Evolutionary conservation across 1,140 invertebrate species (phyloP).

Genomic region (Papilio machaon): DNA sequence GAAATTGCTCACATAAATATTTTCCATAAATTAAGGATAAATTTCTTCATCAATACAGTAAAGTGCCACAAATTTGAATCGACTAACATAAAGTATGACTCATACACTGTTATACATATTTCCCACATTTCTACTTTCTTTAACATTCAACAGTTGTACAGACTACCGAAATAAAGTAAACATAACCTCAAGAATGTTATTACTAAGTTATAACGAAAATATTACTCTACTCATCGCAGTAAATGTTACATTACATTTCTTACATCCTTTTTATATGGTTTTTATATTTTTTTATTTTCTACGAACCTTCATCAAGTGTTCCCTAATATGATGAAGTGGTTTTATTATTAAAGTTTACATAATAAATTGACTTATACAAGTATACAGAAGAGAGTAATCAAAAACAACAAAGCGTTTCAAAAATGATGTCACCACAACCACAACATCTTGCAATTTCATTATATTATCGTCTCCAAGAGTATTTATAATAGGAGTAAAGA

Average conservation of each 20-base stretch:
- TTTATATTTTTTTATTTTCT: not conserved
- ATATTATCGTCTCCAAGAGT: not conserved
- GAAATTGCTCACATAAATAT: too few relatives aligned
- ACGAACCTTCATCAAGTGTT: not conserved
- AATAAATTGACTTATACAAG: not conserved
- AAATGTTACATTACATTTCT: constrained; percentile 10
- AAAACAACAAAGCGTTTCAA: not conserved
- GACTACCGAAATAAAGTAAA: not conserved
- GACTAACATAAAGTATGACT: not conserved
- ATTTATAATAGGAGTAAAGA: too few relatives aligned
- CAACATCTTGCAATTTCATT: not conserved
- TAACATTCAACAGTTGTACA: not conserved
- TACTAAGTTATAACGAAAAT: not conserved
- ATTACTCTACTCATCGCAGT: not conserved
- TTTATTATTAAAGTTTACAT: not conserved
- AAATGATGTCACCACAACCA: not conserved
- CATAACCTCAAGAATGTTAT: not conserved
- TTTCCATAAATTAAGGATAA: too few relatives aligned
- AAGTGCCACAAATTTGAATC: not conserved
- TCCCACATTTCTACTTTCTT: not conserved
- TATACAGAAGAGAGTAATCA: not conserved
- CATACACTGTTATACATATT: not conserved
- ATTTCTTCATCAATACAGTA: not conserved
- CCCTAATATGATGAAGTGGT: not conserved
- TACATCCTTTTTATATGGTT: not conserved